Percentiles rank a stretch among this genome's conserved stretches.
Conservation (phyloP, 2,113 vertebrate genomes). For the Hyaena hyaena region DNA sequence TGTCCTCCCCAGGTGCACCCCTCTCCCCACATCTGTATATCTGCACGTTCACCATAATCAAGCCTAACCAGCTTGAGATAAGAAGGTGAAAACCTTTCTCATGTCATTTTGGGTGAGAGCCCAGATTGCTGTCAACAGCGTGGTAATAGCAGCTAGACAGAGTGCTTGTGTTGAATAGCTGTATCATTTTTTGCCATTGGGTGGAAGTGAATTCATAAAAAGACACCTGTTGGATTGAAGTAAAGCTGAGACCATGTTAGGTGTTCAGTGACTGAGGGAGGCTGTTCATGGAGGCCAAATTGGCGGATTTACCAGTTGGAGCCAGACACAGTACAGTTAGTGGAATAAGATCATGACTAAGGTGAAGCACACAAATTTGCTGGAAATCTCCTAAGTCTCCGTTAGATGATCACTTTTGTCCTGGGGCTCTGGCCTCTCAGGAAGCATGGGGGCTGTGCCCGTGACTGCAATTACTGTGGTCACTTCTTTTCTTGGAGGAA, state of each 20-base stretch:
- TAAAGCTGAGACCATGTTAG: accelerated
- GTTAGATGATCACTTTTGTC: not conserved
- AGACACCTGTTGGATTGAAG: not conserved
- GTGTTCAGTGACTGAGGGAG: not conserved
- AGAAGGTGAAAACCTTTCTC: not conserved
- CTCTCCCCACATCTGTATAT: not conserved
- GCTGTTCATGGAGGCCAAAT: not conserved
- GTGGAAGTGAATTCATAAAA: not conserved
- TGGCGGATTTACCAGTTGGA: not conserved
- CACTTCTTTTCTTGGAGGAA: not conserved
- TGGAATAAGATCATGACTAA: too few species aligned
- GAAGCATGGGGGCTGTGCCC: not conserved
- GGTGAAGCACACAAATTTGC: too few species aligned
- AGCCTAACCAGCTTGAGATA: not conserved
- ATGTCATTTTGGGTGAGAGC: not conserved
- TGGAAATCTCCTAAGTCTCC: not conserved
- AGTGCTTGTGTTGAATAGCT: not conserved
- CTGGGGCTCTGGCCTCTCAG: not conserved
- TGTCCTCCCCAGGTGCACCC: not conserved
- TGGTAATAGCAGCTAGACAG: not conserved
- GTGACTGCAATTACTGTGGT: not conserved
- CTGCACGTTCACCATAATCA: not conserved
- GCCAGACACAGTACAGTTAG: not conserved
- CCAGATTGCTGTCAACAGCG: accelerated
- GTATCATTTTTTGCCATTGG: not conserved